These are phyloP conservation scores for Adrianichthys oophorus DNA, from an alignment of 2,797 vertebrate genomes.

Conservation along the genomic window DNA sequence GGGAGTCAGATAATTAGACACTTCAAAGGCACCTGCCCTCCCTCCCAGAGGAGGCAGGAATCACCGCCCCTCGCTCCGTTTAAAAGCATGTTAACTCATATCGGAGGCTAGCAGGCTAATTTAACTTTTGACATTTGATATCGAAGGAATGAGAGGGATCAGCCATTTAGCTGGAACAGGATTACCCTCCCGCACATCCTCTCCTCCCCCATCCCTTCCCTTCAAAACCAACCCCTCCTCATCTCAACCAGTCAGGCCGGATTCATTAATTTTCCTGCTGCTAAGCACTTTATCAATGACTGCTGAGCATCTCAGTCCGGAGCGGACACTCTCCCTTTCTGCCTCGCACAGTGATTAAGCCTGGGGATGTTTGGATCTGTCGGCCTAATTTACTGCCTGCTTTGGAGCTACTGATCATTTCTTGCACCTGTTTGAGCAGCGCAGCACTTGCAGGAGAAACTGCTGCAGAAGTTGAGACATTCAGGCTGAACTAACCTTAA, in stretches of 20 bases:
- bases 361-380: conserved; percentile 55
- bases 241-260: conserved; percentile 72
- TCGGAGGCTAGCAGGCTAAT: conserved; percentile 85
- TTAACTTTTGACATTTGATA: conserved; percentile 87
- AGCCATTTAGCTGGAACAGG: conserved; percentile 84
- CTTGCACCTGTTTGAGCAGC: conserved; percentile 41
- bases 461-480: conserved; percentile 1
- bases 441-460: conserved; percentile 23
- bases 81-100: conserved; percentile 88
- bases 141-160: conserved; percentile 84
- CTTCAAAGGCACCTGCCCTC: conserved; percentile 89
- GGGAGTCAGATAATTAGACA: conserved; percentile 88
- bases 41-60: conserved; percentile 78
- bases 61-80: conserved; percentile 70
- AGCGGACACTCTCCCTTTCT: conserved; percentile 44
- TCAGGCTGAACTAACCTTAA: neutral
- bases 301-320: conserved; percentile 71
- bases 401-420: conserved; percentile 30
- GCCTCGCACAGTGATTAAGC: conserved; percentile 54
- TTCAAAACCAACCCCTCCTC: conserved; percentile 34
- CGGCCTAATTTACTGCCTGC: conserved; percentile 39
- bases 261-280: conserved; percentile 79
- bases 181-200: conserved; percentile 67
- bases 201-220: conserved; percentile 24
- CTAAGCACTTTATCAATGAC: conserved; percentile 81